These are phyloP conservation scores for Syndactyla subalaris DNA, from an alignment of 2,797 vertebrate species.

Conservation along the genomic window DNA sequence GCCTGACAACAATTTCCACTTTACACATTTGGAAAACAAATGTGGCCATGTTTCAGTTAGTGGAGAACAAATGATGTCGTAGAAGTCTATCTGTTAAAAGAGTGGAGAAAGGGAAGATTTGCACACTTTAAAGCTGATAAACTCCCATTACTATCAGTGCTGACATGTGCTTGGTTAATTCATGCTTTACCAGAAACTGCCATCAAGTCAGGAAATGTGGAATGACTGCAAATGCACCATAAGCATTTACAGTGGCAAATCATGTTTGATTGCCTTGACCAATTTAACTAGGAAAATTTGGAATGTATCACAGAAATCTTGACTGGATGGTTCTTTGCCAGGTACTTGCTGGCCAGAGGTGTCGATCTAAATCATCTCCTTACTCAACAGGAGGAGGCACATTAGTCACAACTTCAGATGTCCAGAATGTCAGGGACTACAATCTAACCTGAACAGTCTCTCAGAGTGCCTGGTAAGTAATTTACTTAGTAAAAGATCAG, in stretches of 20 bases:
- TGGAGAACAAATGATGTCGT: neutral
- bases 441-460: neutral
- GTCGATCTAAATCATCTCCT: neutral
- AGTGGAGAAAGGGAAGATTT: conserved; percentile 11
- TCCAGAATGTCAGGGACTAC: neutral
- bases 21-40: conserved; percentile 57
- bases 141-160: neutral
- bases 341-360: neutral
- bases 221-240: neutral
- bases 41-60: conserved; percentile 45
- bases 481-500: neutral
- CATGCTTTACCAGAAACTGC: conserved; percentile 6
- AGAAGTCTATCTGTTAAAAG: conserved; percentile 8
- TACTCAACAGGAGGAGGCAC: neutral
- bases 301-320: neutral
- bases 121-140: conserved; percentile 38
- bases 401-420: neutral
- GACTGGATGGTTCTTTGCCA: neutral
- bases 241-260: neutral
- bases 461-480: neutral
- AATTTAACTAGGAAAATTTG: neutral
- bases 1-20: conserved; percentile 32
- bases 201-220: neutral
- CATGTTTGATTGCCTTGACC: neutral
- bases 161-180: neutral